phyloP scores from a whole-genome alignment of 2,797 vertebrate genomes.

The Cottoperca gobio region DNA sequence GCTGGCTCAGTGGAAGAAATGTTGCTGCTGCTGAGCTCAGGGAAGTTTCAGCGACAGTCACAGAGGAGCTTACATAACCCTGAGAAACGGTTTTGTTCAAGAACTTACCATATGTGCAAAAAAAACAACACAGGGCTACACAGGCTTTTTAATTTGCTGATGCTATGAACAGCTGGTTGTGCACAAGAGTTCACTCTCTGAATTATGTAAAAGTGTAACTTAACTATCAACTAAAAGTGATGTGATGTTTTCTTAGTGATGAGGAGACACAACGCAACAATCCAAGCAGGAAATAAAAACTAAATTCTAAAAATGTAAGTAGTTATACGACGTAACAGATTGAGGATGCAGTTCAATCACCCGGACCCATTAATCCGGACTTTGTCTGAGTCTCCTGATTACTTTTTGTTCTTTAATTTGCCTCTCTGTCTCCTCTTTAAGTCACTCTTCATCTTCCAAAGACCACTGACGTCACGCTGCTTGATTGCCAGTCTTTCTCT shows the following conservation, averaged over 20 bases:
- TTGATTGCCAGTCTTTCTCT: conserved; percentile 46
- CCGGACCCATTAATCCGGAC: conserved; percentile 21
- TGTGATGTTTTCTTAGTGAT: too few relatives aligned
- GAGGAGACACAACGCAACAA: too few relatives aligned
- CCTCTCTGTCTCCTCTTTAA: conserved; percentile 28
- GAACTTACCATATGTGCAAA: conserved; percentile 16
- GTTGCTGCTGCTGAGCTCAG: conserved; percentile 34
- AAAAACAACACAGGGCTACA: not conserved
- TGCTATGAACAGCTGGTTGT: conserved; percentile 23
- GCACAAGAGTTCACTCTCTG: not conserved
- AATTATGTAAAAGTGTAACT: conserved; percentile 14
- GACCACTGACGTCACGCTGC: conserved; percentile 44
- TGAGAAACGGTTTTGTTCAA: conserved; percentile 15
- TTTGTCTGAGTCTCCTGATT: conserved; percentile 38
- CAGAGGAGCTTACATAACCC: conserved; percentile 24
- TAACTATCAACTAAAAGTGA: too few relatives aligned
- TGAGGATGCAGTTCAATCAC: conserved; percentile 3
- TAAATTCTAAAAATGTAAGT: not conserved
- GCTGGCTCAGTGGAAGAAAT: conserved; percentile 41
- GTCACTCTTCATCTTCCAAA: conserved; percentile 36
- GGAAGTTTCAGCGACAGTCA: conserved; percentile 4
- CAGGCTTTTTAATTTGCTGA: conserved; percentile 18
- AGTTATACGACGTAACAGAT: not conserved
- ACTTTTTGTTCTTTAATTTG: conserved; percentile 27
- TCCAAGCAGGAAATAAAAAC: not conserved